These are phyloP conservation scores for Thyatira batis DNA, from an alignment of 2,888 invertebrate genomes.

Conservation along the genomic window DNA sequence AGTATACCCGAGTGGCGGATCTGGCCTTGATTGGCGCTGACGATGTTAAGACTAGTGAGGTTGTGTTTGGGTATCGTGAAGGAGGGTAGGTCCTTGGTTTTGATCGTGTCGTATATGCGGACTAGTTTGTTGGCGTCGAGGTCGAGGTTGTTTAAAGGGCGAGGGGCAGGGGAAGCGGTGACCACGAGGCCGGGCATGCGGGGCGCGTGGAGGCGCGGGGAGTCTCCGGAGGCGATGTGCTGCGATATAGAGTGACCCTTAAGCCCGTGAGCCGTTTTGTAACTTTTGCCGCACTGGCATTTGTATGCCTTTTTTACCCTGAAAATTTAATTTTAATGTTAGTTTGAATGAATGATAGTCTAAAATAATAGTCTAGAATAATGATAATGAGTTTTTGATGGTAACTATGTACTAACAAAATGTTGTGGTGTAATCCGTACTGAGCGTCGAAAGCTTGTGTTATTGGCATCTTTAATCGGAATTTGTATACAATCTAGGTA, in stretches of 20 bases:
- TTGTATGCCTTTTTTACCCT: slow-evolving; percentile 91
- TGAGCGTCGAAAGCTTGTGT: no score
- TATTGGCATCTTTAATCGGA: no score
- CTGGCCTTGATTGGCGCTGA: slow-evolving; percentile 38
- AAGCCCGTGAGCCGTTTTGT: slow-evolving; percentile 90
- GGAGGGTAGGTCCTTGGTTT: slow-evolving; percentile 62
- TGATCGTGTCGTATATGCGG: slow-evolving; percentile 70
- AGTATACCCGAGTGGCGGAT: slow-evolving; percentile 63
- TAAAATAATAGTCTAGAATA: no score
- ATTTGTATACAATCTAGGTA: no score
- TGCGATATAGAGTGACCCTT: slow-evolving; percentile 85
- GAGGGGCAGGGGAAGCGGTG: slow-evolving; percentile 63
- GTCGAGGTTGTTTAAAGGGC: slow-evolving; percentile 49
- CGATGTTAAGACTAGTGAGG: slow-evolving; percentile 54
- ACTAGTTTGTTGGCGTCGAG: slow-evolving; percentile 65
- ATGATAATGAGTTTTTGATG: no score
- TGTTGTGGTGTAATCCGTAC: no score
- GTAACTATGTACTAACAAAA: no score
- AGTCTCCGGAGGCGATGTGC: slow-evolving; percentile 41
- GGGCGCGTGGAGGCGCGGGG: slow-evolving; percentile 33
- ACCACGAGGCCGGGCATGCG: slow-evolving; percentile 66
- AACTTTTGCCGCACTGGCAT: slow-evolving; percentile 93
- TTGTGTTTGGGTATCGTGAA: slow-evolving; percentile 72
- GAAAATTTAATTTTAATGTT: slow-evolving; percentile 48
- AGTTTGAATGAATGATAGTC: no score